Percentiles rank a stretch among this genome's conserved stretches.
Conservation (phyloP, 2,797 vertebrate species). For the Melanotaenia trifasciata region DNA sequence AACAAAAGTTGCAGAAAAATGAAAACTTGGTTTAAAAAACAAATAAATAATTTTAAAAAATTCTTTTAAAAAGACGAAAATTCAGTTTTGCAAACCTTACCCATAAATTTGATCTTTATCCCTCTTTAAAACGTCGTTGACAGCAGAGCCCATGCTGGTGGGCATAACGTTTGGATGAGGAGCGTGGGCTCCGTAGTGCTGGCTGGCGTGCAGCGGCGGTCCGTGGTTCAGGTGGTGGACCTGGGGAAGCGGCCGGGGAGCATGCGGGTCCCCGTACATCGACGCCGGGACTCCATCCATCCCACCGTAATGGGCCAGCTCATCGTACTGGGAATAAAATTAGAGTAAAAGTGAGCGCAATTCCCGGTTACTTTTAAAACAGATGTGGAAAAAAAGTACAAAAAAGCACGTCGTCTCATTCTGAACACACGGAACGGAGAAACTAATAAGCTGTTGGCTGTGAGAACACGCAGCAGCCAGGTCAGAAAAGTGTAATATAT, state of each 20-base stretch:
- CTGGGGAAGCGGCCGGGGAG: conserved; percentile 96
- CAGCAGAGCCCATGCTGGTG: conserved; percentile 98
- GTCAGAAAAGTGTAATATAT: conserved; percentile 41
- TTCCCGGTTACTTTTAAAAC: conserved; percentile 41
- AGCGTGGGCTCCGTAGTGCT: conserved; percentile 98
- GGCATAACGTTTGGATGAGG: conserved; percentile 99
- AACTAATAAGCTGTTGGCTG: conserved; percentile 29
- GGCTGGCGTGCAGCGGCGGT: conserved; percentile 97
- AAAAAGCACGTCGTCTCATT: conserved; percentile 56
- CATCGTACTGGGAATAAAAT: conserved; percentile 94
- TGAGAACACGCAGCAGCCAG: conserved; percentile 37
- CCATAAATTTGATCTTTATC: conserved; percentile 99
- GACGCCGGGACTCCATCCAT: conserved; percentile 99
- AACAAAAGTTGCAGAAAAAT: conserved; percentile 28
- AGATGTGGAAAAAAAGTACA: conserved; percentile 53
- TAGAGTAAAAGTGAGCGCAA: conserved; percentile 68
- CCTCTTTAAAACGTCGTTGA: conserved; percentile 99
- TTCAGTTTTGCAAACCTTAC: conserved; percentile 83
- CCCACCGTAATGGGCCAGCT: conserved; percentile 99
- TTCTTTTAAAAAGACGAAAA: not conserved
- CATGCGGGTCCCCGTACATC: conserved; percentile 99
- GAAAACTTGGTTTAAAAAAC: conserved; percentile 12
- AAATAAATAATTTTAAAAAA: not conserved
- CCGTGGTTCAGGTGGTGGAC: conserved; percentile 99
- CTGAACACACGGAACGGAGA: conserved; percentile 35